Percentiles rank a stretch among this genome's conserved stretches.
phyloP scores from a whole-genome alignment of 2,888 invertebrate genomes.

The Cantharis lateralis region DNA sequence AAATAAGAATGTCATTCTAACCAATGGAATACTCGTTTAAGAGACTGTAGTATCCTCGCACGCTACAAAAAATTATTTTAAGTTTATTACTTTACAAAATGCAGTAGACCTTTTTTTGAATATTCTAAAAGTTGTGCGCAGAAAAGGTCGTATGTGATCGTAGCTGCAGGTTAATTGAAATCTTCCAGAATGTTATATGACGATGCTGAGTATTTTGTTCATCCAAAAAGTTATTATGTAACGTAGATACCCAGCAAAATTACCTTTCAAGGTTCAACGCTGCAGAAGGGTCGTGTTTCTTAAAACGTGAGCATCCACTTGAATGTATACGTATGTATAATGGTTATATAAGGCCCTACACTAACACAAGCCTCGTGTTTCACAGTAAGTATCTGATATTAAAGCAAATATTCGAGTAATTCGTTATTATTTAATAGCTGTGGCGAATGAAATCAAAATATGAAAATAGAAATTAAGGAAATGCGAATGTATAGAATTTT shows the following conservation, averaged over 20 bases:
- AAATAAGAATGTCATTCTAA: no score
- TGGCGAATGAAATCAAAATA: not conserved
- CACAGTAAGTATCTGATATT: no score
- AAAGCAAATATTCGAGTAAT: not conserved
- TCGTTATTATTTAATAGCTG: not conserved
- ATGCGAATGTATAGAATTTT: not conserved
- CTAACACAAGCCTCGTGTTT: not conserved
- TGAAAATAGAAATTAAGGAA: not conserved
- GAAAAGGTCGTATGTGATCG: no score
- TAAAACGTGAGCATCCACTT: not conserved
- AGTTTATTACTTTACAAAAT: no score
- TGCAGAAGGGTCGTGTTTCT: not conserved
- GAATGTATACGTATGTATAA: not conserved
- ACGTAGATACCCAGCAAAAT: not conserved
- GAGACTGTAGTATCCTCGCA: no score
- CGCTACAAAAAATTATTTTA: no score
- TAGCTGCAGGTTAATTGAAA: no score
- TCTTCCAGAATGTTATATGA: no score
- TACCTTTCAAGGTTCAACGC: not conserved
- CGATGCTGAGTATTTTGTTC: no score
- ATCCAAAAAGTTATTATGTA: not conserved
- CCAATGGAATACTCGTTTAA: no score
- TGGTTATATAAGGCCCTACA: not conserved
- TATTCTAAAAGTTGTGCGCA: no score
- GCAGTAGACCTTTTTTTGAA: no score